Evolutionary conservation across 2,888 invertebrate genomes (phyloP).

Genomic region (Noctua janthe): DNA sequence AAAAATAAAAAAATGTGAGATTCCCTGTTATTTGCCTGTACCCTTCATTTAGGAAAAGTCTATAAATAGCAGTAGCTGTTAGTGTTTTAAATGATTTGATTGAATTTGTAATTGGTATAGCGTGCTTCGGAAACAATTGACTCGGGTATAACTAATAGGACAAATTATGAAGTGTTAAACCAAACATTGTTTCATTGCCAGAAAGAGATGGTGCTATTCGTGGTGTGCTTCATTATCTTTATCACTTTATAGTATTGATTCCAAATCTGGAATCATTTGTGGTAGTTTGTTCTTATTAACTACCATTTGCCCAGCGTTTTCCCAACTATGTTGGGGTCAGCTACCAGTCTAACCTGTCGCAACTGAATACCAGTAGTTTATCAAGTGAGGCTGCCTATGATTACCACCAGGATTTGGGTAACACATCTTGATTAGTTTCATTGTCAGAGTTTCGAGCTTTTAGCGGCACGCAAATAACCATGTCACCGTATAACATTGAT

Average conservation of each 20-base stretch:
- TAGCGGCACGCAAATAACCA: no score
- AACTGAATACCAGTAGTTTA: not conserved
- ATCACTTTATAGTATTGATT: no score
- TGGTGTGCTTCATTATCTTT: no score
- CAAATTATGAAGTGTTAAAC: not conserved
- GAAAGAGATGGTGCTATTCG: not conserved
- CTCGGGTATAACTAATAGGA: not conserved
- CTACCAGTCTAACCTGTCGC: not conserved
- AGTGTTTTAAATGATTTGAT: not conserved
- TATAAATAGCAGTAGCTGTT: not conserved
- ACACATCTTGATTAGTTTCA: no score
- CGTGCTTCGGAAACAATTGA: slow-evolving; percentile 16
- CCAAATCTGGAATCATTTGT: not conserved
- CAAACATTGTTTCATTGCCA: not conserved
- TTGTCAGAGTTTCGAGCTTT: no score
- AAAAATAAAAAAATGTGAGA: no score
- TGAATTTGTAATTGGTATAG: not conserved
- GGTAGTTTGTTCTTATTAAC: no score
- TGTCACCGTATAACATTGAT: no score
- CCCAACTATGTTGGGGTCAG: not conserved
- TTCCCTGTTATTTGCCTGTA: no score
- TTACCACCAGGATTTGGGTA: not conserved
- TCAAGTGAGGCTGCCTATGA: not conserved
- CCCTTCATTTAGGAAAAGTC: no score
- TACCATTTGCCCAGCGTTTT: not conserved